Evolutionary conservation across 2,797 vertebrate genomes (phyloP).

Genomic region (Prionace glauca): DNA sequence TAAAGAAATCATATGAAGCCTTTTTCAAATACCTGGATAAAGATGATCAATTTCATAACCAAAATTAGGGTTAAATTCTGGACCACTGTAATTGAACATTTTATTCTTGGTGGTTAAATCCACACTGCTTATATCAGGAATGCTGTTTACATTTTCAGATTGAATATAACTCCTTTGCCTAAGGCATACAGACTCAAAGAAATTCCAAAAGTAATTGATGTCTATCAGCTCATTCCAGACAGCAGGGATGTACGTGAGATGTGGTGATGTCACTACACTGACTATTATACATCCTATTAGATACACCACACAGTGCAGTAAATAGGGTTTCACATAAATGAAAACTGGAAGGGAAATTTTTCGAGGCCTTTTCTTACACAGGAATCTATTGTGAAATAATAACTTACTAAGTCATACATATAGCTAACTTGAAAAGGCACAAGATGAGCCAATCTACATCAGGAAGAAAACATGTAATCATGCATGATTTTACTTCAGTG

Average conservation of each 20-base stretch:
- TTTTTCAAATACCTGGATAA: not conserved
- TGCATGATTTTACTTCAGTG: not conserved
- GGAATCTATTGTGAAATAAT: conserved; percentile 1
- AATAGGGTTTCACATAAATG: not conserved
- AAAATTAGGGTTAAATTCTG: not conserved
- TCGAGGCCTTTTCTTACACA: conserved; percentile 5
- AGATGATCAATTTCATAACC: not conserved
- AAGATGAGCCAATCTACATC: not conserved
- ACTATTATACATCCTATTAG: not conserved
- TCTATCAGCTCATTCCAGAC: not conserved
- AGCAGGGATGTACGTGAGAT: not conserved
- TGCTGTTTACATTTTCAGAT: not conserved
- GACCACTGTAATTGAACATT: not conserved
- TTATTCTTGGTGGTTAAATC: not conserved
- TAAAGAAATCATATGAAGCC: not conserved
- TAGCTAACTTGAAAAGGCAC: not conserved
- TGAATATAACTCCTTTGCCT: not conserved
- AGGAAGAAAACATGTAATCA: too few species aligned
- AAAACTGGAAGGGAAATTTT: not conserved
- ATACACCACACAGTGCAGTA: not conserved
- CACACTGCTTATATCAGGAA: not conserved
- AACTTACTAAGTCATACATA: not conserved
- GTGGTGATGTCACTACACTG: not conserved
- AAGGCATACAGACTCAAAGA: conserved; percentile 13
- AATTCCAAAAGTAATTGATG: not conserved